Evolutionary conservation across 2,888 invertebrate genomes (phyloP).

Genomic region (Argyresthia goedartella): DNA sequence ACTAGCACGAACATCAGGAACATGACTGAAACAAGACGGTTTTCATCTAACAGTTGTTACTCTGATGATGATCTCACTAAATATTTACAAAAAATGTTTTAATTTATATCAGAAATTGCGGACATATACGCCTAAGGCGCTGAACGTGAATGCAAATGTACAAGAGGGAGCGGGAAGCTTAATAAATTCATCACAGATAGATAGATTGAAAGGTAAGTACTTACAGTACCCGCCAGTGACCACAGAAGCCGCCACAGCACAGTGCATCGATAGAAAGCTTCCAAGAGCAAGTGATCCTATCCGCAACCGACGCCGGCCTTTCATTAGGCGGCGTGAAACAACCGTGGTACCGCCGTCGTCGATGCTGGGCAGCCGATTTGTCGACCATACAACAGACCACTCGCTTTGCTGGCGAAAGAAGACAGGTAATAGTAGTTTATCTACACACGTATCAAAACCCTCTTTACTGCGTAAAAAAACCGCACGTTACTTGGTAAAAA

Average conservation of each 20-base stretch:
- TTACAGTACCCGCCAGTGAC: slow-evolving; percentile 46
- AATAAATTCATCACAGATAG: too few species aligned
- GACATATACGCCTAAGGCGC: too few species aligned
- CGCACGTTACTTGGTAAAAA: too few species aligned
- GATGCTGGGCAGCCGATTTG: slow-evolving; percentile 41
- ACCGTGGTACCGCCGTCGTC: slow-evolving; percentile 36
- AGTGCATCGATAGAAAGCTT: slow-evolving; percentile 47
- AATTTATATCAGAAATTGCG: too few species aligned
- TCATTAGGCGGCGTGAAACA: slow-evolving; percentile 11
- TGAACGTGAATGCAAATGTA: too few species aligned
- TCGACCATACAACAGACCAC: slow-evolving; percentile 54
- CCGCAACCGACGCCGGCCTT: slow-evolving; percentile 38
- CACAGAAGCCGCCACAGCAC: slow-evolving; percentile 36
- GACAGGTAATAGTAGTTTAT: too few species aligned
- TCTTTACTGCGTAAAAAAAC: too few species aligned
- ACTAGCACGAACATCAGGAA: slow-evolving; percentile 34
- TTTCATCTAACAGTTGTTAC: too few species aligned
- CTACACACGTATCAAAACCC: too few species aligned
- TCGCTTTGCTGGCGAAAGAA: slow-evolving; percentile 19
- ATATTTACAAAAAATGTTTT: too few species aligned
- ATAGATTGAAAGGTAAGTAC: slow-evolving; percentile 9
- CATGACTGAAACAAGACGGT: slow-evolving; percentile 27
- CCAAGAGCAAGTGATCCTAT: slow-evolving; percentile 40
- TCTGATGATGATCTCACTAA: too few species aligned
- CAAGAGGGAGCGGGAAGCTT: too few species aligned